Percentiles rank a stretch among this genome's conserved stretches.
Evolutionary conservation across 2,888 invertebrate species (phyloP).

Genomic region (Arenicola marina): DNA sequence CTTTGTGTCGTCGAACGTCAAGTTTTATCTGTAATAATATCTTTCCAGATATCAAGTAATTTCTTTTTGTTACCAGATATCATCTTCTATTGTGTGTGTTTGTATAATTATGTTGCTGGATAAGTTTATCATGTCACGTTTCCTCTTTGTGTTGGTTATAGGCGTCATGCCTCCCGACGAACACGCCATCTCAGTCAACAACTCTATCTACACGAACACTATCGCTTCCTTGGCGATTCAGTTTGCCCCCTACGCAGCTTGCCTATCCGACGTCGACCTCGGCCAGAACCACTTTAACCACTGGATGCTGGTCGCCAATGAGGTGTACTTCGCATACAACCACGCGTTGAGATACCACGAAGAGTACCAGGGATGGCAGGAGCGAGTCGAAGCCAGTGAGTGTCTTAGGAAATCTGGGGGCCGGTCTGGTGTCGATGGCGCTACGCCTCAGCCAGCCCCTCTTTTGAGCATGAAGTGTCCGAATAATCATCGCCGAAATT

Average conservation of each 20-base stretch:
- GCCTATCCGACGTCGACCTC: background rate
- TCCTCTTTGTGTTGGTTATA: background rate
- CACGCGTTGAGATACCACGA: conserved; percentile 55
- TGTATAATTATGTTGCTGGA: too few species aligned
- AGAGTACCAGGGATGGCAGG: conserved; percentile 58
- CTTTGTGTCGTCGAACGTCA: too few species aligned
- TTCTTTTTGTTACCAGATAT: too few species aligned
- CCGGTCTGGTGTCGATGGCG: too few species aligned
- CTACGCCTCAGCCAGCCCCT: too few species aligned
- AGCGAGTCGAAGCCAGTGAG: conserved; percentile 23
- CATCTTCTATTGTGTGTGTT: too few species aligned
- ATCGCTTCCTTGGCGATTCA: conserved; percentile 31
- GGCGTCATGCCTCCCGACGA: conserved; percentile 40
- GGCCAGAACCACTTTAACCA: background rate
- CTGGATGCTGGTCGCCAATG: background rate
- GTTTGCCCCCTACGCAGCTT: background rate
- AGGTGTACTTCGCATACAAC: conserved; percentile 55
- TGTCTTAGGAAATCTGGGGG: too few species aligned
- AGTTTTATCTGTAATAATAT: too few species aligned
- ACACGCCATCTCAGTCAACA: conserved; percentile 47
- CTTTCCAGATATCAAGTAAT: too few species aligned
- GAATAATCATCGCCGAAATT: too few species aligned
- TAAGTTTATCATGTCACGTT: too few species aligned
- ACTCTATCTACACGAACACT: conserved; percentile 56
- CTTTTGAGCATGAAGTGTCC: too few species aligned